Evolutionary conservation across 2,888 invertebrate genomes (phyloP).

Genomic region (Drosophila neonasuta): DNA sequence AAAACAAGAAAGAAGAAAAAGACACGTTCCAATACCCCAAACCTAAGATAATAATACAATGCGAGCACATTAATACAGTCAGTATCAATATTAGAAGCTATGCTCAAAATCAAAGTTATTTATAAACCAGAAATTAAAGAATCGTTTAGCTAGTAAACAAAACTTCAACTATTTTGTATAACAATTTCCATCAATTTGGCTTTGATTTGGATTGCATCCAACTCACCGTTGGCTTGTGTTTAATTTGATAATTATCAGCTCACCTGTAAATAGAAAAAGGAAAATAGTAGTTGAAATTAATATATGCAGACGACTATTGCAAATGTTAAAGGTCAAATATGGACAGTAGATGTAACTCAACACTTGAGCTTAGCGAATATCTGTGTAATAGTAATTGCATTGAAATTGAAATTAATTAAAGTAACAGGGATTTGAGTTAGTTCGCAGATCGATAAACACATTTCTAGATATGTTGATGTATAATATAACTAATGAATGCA

Average conservation of each 20-base stretch:
- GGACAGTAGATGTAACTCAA: background rate
- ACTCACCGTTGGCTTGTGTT: background rate
- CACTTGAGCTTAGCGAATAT: background rate
- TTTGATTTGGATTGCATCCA: too few relatives aligned
- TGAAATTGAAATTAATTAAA: background rate
- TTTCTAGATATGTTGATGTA: too few relatives aligned
- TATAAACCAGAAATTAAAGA: background rate
- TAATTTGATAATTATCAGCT: background rate
- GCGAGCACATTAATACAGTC: background rate
- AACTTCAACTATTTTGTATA: too few relatives aligned
- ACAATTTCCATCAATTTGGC: too few relatives aligned
- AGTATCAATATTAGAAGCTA: background rate
- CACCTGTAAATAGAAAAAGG: constrained; percentile 37
- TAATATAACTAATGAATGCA: background rate
- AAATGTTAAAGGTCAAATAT: background rate
- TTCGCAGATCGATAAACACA: background rate
- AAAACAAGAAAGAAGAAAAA: background rate
- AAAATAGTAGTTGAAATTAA: background rate
- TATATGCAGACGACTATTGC: background rate
- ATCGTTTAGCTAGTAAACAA: background rate
- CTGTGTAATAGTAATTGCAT: background rate
- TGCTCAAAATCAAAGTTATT: background rate
- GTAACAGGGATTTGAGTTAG: background rate
- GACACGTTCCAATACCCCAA: background rate
- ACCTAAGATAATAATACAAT: background rate